phyloP scores from a whole-genome alignment of 2,113 vertebrate species.

The Hypomesus transpacificus region DNA sequence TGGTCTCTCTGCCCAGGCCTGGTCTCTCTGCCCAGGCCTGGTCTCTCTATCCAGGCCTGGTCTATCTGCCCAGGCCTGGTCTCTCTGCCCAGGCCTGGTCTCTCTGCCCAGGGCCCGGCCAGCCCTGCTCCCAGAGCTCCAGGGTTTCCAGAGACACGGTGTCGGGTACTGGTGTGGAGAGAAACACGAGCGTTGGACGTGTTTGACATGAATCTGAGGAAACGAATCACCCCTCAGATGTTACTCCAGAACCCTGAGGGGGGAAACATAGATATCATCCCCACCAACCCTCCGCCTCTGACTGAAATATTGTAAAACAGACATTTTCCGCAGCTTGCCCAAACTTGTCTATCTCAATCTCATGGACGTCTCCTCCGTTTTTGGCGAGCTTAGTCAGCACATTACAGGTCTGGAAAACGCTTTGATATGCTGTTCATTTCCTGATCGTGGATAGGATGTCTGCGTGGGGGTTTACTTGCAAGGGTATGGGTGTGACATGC shows the following conservation, averaged over 20 bases:
- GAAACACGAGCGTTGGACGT: conserved; percentile 39
- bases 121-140: not conserved
- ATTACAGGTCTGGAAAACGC: not conserved
- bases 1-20: too few relatives aligned
- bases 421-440: not conserved
- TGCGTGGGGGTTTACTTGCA: too few relatives aligned
- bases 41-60: too few relatives aligned
- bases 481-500: too few relatives aligned
- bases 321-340: conserved; percentile 34
- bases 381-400: not conserved
- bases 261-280: conserved; percentile 44
- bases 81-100: not conserved
- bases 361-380: not conserved
- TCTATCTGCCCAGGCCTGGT: too few relatives aligned
- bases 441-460: too few relatives aligned
- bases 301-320: conserved; percentile 47
- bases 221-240: conserved; percentile 49
- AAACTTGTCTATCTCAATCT: conserved; percentile 32
- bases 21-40: too few relatives aligned
- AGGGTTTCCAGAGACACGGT: not conserved
- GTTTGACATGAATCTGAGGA: conserved; percentile 44
- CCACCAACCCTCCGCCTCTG: conserved; percentile 30
- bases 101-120: not conserved
- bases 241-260: conserved; percentile 24
- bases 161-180: conserved; percentile 15